Evolutionary conservation across 1,140 invertebrate species (phyloP).

Genomic region (Drosophila paulistorum): DNA sequence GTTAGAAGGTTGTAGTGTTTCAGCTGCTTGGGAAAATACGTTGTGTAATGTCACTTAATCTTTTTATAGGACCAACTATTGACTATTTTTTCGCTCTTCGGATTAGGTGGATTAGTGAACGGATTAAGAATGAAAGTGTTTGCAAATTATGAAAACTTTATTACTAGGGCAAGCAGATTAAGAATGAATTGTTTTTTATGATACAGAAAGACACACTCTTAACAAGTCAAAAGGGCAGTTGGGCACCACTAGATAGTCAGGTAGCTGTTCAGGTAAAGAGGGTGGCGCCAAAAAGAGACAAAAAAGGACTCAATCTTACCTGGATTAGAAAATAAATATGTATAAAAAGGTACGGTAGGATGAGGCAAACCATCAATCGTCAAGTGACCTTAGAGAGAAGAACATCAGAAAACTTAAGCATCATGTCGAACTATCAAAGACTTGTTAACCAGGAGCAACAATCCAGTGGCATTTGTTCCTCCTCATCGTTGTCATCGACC

Average conservation of each 20-base stretch:
- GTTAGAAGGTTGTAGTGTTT: constrained; percentile 5
- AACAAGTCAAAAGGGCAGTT: constrained; percentile 53
- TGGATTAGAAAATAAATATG: not conserved
- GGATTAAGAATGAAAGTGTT: constrained; percentile 80
- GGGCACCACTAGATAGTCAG: constrained; percentile 10
- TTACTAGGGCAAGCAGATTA: constrained; percentile 54
- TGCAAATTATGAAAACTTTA: constrained; percentile 72
- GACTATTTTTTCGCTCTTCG: constrained; percentile 30
- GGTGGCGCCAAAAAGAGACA: not conserved
- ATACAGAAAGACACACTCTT: constrained; percentile 14
- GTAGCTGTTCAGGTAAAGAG: constrained; percentile 32
- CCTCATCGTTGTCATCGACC: constrained; percentile 22
- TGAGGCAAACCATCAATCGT: constrained; percentile 49
- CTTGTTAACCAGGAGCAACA: constrained; percentile 38
- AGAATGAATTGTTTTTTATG: constrained; percentile 80
- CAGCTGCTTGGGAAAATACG: constrained; percentile 77
- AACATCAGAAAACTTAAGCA: constrained; percentile 34
- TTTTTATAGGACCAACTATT: constrained; percentile 56
- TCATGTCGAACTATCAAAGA: constrained; percentile 51
- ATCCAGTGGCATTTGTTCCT: constrained; percentile 17
- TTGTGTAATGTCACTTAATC: constrained; percentile 67
- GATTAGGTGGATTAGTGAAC: constrained; percentile 62
- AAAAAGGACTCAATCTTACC: not conserved
- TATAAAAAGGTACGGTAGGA: constrained; percentile 42
- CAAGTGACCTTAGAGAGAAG: constrained; percentile 31